These are phyloP conservation scores for Seriola aureovittata DNA, from an alignment of 2,113 vertebrate species.

Conservation along the genomic window DNA sequence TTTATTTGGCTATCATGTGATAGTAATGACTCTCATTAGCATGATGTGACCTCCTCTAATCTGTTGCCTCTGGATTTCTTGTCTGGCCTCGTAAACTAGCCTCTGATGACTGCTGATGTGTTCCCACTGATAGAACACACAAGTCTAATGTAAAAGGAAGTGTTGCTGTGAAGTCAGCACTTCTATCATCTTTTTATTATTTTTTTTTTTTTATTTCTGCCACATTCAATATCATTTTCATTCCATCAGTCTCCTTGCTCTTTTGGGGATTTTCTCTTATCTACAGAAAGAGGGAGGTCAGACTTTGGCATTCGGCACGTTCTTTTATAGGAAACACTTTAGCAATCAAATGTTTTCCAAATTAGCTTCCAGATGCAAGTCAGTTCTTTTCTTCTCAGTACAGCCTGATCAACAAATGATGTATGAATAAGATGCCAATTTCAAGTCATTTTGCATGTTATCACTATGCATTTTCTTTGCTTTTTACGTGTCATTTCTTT, in stretches of 20 bases:
- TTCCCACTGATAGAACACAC: slow-evolving; percentile 43
- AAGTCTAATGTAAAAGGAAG: slow-evolving; percentile 28
- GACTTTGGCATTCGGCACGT: background rate
- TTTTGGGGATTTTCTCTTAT: slow-evolving; percentile 55
- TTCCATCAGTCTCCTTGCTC: background rate
- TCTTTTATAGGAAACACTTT: slow-evolving; percentile 36
- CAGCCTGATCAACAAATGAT: background rate
- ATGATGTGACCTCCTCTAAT: slow-evolving; percentile 83
- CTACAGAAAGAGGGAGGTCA: slow-evolving; percentile 43
- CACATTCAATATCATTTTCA: slow-evolving; percentile 23
- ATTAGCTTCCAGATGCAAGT: slow-evolving; percentile 37
- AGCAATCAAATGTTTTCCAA: slow-evolving; percentile 49
- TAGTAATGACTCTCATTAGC: slow-evolving; percentile 86
- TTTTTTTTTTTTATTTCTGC: slow-evolving; percentile 33
- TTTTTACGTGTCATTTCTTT: too few relatives aligned
- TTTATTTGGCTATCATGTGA: slow-evolving; percentile 84
- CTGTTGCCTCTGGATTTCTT: slow-evolving; percentile 62
- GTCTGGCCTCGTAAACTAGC: slow-evolving; percentile 47
- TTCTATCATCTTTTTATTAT: slow-evolving; percentile 39
- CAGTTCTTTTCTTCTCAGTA: slow-evolving; percentile 31
- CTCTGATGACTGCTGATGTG: slow-evolving; percentile 63
- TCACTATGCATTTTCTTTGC: too few relatives aligned
- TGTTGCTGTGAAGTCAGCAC: slow-evolving; percentile 56
- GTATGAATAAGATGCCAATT: background rate
- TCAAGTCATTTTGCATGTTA: too few relatives aligned